Evolutionary conservation across 1,140 invertebrate species (phyloP), one percentile per base, ranked within the genome.

Genomic region (Temnothorax curvispinosus): DNA sequence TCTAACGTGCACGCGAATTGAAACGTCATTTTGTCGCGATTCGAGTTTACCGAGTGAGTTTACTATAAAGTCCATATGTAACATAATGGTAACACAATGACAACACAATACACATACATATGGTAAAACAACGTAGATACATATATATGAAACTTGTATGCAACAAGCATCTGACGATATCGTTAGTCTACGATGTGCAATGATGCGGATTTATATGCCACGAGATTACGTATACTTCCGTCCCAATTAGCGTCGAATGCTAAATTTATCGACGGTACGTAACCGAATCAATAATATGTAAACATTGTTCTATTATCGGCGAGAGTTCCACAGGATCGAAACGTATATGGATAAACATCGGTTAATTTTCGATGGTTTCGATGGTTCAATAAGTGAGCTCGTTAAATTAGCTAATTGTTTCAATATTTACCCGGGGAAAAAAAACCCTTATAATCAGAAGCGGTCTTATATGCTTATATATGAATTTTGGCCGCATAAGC

Each of bases 221-320:
- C 80, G 80, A 82, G 67, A 82, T 82, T 82, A 82, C 67, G 80
- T 82, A 72, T 18, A 54, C 27, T 82, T 82, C 80, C 52, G 50
- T 82, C 80, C 27, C 67, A 82, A 82, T 82, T 82, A 82, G 80
- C 67, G 80, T 82, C 38, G 50, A 80, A 82, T 52, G 80, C 56
- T 82, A 74, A 82, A 82, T 82, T 82, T 52, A 82, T 38, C 67
- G 54, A 82, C 52, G 67, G 67, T 67, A 82, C 80, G 67, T 82
- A 82, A 82, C 38, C 27, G 67, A 82, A 72, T 82, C 80, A 82
- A 60, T 82, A 82, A 82, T 82, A 82, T 58, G 80, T 72, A 82
- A 82, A 82, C 80, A 82, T 72, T 27, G 52, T 74, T 44, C 52
- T 58, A 74, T 82, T 74, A 82, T 82, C 18, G 67, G 27, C 32